A percentile compares a stretch with the other conserved stretches of the same genome.
phyloP scores from a whole-genome alignment of 1,140 invertebrate genomes.

The Eupristina koningsbergeri region DNA sequence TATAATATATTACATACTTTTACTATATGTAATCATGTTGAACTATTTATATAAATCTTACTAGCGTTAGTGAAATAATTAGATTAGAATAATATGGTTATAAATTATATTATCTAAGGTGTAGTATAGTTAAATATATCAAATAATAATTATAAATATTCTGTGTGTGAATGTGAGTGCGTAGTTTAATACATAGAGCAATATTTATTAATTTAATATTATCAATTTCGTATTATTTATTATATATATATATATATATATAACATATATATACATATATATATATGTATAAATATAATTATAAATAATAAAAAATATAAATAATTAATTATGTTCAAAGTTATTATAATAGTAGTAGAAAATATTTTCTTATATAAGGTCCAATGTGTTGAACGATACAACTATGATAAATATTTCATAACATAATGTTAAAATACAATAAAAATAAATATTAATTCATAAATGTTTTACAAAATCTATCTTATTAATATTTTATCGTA shows the following conservation, averaged over 20 bases:
- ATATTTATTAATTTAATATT: constrained; percentile 21
- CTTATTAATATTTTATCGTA: too few species aligned
- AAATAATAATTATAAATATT: constrained; percentile 26
- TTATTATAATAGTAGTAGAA: neutral
- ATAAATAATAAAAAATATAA: too few species aligned
- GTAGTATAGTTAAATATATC: constrained; percentile 56
- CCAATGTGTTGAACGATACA: constrained; percentile 64
- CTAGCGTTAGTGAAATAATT: constrained; percentile 56
- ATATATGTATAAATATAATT: too few species aligned
- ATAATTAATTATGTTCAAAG: too few species aligned
- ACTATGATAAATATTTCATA: constrained; percentile 1
- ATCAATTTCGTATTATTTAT: neutral
- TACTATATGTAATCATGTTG: constrained; percentile 24
- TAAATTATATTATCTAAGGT: constrained; percentile 52
- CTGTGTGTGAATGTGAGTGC: constrained; percentile 46
- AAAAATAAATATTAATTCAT: too few species aligned
- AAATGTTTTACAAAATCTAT: too few species aligned
- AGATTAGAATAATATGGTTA: constrained; percentile 59
- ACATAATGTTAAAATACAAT: too few species aligned
- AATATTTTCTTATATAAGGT: constrained; percentile 34
- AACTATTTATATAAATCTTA: constrained; percentile 16
- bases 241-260: neutral
- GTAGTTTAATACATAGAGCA: constrained; percentile 45
- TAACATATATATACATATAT: too few species aligned
- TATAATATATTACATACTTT: constrained; percentile 55